Conservation (phyloP, 1,140 invertebrate species). For the Brachionus manjavacas region DNA sequence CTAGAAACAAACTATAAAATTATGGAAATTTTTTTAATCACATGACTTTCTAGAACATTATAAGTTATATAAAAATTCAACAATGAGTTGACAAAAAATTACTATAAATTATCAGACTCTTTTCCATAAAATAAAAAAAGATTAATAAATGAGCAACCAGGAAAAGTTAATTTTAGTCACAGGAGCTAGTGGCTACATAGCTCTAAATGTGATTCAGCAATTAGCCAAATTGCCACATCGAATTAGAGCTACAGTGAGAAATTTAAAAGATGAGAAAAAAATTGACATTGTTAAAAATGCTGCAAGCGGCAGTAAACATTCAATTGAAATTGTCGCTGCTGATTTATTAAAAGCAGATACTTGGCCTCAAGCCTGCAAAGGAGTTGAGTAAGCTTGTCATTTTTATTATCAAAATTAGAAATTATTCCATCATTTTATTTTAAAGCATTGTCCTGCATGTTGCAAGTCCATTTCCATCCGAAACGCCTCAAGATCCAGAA, state of each 20-base stretch:
- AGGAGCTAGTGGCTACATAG: slow-evolving; percentile 62
- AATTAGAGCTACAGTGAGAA: slow-evolving; percentile 61
- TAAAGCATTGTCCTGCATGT: slow-evolving; percentile 58
- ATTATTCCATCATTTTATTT: neutral
- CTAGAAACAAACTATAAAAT: neutral
- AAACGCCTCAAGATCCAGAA: slow-evolving; percentile 55
- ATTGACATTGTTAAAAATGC: slow-evolving; percentile 55
- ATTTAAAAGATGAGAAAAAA: slow-evolving; percentile 57
- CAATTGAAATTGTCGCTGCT: slow-evolving; percentile 58
- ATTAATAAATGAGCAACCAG: neutral
- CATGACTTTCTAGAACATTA: neutral
- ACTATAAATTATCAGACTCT: neutral
- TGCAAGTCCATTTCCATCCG: slow-evolving; percentile 61
- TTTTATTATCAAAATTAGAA: neutral
- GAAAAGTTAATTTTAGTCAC: slow-evolving; percentile 60
- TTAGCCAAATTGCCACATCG: slow-evolving; percentile 59
- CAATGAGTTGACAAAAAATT: neutral
- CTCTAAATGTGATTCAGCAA: slow-evolving; percentile 61
- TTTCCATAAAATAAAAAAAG: no score
- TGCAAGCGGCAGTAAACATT: slow-evolving; percentile 55
- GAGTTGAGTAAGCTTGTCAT: slow-evolving; percentile 52
- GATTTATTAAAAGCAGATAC: slow-evolving; percentile 52
- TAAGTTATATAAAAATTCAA: neutral
- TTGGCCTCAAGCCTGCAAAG: slow-evolving; percentile 59
- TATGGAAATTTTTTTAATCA: neutral